Conservation (phyloP, 2,888 invertebrate species). For the Tholera decimalis region DNA sequence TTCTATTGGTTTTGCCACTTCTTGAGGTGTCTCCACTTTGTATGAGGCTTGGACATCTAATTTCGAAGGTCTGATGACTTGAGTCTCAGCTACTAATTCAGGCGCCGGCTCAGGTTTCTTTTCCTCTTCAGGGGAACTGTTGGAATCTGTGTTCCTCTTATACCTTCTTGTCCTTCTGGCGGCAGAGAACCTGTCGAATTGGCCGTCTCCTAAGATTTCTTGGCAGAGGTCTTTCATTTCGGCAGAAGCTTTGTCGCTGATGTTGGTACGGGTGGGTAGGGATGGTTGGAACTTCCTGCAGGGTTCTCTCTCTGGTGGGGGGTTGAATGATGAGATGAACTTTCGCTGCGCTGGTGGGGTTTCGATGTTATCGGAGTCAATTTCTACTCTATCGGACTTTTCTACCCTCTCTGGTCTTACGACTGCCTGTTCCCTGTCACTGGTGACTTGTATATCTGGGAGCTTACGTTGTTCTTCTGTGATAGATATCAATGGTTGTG, state of each 20-base stretch:
- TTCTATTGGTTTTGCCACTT: constrained; percentile 83
- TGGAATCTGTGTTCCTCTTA: constrained; percentile 92
- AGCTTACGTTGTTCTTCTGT: constrained; percentile 92
- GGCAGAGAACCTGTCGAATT: constrained; percentile 96
- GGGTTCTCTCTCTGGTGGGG: constrained; percentile 92
- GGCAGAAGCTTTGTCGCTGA: constrained; percentile 77
- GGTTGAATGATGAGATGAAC: constrained; percentile 87
- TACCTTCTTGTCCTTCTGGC: constrained; percentile 96
- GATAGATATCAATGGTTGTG: constrained; percentile 90
- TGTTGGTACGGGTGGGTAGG: constrained; percentile 70
- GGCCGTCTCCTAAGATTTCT: constrained; percentile 93
- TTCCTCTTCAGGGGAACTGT: constrained; percentile 91
- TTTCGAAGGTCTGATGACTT: constrained; percentile 88
- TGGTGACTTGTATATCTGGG: constrained; percentile 85
- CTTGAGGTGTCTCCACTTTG: constrained; percentile 82
- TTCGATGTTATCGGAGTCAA: constrained; percentile 97
- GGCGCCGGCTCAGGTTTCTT: constrained; percentile 83
- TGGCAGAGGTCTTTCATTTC: constrained; percentile 88
- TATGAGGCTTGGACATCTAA: constrained; percentile 90
- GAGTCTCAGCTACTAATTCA: constrained; percentile 90
- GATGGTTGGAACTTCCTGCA: constrained; percentile 90
- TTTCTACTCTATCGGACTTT: constrained; percentile 93
- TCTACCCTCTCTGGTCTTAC: constrained; percentile 68
- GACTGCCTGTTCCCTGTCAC: constrained; percentile 70
- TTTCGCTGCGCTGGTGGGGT: constrained; percentile 96